These are phyloP conservation scores for Portunus trituberculatus DNA, from an alignment of 1,140 invertebrate species.

Conservation along the genomic window DNA sequence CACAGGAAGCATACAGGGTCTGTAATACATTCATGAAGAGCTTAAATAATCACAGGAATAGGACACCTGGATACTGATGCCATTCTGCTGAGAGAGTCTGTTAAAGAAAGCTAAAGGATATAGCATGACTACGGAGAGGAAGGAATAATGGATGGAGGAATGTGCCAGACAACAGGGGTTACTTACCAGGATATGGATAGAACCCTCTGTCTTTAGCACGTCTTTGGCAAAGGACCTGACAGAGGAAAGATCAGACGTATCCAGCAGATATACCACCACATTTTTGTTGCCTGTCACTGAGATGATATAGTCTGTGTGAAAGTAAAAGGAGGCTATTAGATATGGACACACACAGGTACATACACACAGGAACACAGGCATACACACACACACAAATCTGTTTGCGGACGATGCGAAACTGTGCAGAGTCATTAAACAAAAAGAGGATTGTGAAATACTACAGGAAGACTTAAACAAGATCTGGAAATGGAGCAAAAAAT, in stretches of 20 bases:
- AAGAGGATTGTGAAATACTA: too few species aligned
- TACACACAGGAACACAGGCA: slow-evolving; percentile 38
- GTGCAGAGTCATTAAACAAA: too few species aligned
- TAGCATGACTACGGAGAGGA: too few species aligned
- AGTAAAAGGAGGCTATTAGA: neutral
- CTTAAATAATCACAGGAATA: too few species aligned
- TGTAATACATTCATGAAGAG: too few species aligned
- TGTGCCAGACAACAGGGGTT: neutral
- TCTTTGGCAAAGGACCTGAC: slow-evolving; percentile 86
- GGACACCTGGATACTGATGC: too few species aligned
- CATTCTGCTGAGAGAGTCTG: too few species aligned
- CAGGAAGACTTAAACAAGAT: too few species aligned
- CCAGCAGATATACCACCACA: slow-evolving; percentile 84
- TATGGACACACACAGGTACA: neutral
- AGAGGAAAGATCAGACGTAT: slow-evolving; percentile 88
- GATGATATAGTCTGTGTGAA: slow-evolving; percentile 79
- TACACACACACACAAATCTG: slow-evolving; percentile 30
- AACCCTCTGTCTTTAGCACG: slow-evolving; percentile 83
- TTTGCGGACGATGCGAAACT: too few species aligned
- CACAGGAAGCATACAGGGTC: too few species aligned
- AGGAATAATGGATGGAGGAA: neutral
- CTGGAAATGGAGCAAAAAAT: too few species aligned
- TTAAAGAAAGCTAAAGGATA: too few species aligned
- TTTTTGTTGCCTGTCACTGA: slow-evolving; percentile 74
- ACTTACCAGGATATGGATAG: slow-evolving; percentile 86